Evolutionary conservation across 1,140 invertebrate genomes (phyloP).

Genomic region (Araneus ventricosus): DNA sequence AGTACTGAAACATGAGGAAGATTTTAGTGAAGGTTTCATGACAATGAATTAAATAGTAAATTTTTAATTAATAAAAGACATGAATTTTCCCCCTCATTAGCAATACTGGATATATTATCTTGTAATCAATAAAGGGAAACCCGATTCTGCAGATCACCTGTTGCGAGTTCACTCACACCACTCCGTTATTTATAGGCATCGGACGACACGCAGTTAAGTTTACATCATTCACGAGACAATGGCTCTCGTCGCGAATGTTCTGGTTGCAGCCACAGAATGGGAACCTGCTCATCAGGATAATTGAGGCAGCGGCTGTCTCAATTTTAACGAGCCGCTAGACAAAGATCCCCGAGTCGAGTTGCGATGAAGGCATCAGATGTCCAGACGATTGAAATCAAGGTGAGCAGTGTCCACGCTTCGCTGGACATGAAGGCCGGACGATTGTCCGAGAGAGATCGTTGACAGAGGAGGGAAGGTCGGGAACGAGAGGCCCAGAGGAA

Average conservation of each 20-base stretch:
- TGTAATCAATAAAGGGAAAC: too few relatives aligned
- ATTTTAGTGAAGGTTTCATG: too few relatives aligned
- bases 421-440: conserved; percentile 19
- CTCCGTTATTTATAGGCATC: not conserved
- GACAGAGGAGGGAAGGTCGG: not conserved
- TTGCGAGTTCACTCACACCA: not conserved
- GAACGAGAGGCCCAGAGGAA: not conserved
- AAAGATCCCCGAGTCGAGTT: not conserved
- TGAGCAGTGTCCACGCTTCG: conserved; percentile 6
- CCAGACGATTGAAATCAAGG: conserved; percentile 12
- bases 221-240: not conserved
- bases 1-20: too few relatives aligned
- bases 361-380: not conserved
- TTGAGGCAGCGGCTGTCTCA: not conserved
- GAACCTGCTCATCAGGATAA: not conserved
- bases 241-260: not conserved
- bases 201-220: not conserved
- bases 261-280: not conserved
- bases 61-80: too few relatives aligned
- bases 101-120: too few relatives aligned
- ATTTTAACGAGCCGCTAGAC: not conserved
- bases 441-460: not conserved
- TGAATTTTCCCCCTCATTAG: too few relatives aligned
- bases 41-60: too few relatives aligned
- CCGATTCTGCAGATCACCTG: too few relatives aligned